Conservation (phyloP, 1,140 invertebrate species). For the Hylyphantes graminicola region DNA sequence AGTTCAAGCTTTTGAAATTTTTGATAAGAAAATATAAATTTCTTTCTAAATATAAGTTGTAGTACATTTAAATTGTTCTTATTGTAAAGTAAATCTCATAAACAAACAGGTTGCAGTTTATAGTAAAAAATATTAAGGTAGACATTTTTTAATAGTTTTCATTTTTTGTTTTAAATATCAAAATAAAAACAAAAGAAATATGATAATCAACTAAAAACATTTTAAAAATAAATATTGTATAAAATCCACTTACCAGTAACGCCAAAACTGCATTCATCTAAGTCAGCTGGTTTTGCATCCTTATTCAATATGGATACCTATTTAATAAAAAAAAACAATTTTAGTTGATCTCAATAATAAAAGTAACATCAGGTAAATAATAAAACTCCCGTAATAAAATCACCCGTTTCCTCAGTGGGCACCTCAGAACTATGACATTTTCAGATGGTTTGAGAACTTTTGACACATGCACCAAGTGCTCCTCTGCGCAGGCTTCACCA, state of each 20-base stretch:
- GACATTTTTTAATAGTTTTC: too few species aligned
- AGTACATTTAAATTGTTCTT: background rate
- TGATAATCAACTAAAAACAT: background rate
- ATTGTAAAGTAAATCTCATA: too few species aligned
- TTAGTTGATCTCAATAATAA: background rate
- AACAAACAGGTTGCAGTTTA: too few species aligned
- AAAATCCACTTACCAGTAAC: slow-evolving; percentile 73
- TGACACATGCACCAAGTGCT: too few species aligned
- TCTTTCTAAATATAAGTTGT: background rate
- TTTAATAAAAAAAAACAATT: background rate
- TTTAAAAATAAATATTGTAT: background rate
- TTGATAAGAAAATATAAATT: background rate
- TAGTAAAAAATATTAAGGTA: too few species aligned
- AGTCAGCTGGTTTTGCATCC: slow-evolving; percentile 66
- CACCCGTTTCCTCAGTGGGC: too few species aligned
- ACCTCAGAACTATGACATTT: too few species aligned
- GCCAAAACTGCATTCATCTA: slow-evolving; percentile 83
- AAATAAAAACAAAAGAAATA: too few species aligned
- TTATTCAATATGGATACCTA: slow-evolving; percentile 76
- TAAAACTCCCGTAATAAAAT: background rate
- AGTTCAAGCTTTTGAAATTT: background rate
- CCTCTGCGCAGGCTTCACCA: too few species aligned
- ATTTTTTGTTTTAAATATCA: too few species aligned
- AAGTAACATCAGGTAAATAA: background rate
- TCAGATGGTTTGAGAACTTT: too few species aligned